Base-by-base conservation (phyloP, 2,888 invertebrate species). In the Tipula unca region DNA sequence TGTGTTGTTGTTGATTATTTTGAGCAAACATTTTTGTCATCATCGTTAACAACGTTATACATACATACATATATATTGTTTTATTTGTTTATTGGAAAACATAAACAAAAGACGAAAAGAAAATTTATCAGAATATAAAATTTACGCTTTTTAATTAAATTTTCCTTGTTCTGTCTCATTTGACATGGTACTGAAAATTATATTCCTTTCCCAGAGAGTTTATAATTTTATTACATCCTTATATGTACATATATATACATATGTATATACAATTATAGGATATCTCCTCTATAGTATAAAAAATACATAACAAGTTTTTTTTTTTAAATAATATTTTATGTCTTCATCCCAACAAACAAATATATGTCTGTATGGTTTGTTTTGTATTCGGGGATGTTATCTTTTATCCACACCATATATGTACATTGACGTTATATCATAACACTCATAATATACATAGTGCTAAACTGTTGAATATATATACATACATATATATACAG, bases 141-240 rank as follows among this genome's bases (percentile, higher is more conserved):
- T 69, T 20, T 69, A 25, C 69, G 69, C 69, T 69, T 69, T 69
- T 69, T 69, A 69, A 69, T 69, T 69, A 69, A 69, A 69, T 69
- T 69, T 69, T 69, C 69, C 69, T 69, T 69, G 69, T 69, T 69
- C 69, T 69, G 69, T 69, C 69, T 69, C 69, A 69, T 69, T 69
- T 69, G 69, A 69, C 69, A 69, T 25, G 69, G 69, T 69, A 69
- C 25, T 69, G 69, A 69, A 69, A 69, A 25, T 69, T 69, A 69
- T 69, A 25, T 69, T 69, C 69, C 20, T 69, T 69, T 69, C 10
- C 69, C 25, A 25, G 69, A 69, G 69, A 25, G 69, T 69, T 69
- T 69, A 69, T 69, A 69, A 69, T 69, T 69, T 69, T 69, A 25
- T 69, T 69, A 25, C 25, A 69, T 48, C 48, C 48, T 14, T 48